Percentiles rank a stretch among this genome's conserved stretches.
Conservation (phyloP, 2,113 vertebrate genomes). For the Alosa alosa region DNA sequence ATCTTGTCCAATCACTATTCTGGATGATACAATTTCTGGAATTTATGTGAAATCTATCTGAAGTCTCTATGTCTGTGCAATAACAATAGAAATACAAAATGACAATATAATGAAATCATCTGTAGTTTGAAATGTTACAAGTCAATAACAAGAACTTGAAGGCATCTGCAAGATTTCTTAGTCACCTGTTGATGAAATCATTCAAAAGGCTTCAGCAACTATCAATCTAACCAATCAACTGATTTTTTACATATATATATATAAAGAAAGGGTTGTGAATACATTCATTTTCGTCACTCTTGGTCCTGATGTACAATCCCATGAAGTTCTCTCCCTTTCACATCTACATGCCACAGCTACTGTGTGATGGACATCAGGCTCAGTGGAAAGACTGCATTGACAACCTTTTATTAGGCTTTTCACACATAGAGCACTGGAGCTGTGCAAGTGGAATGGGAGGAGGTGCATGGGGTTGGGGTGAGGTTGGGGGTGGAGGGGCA, state of each 20-base stretch:
- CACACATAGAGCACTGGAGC: background rate
- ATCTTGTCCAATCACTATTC: background rate
- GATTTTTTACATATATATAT: too few species aligned
- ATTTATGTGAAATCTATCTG: background rate
- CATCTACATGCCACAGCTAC: too few species aligned
- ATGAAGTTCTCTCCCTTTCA: too few species aligned
- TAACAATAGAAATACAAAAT: background rate
- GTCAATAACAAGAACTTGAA: background rate
- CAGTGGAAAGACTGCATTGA: constrained; percentile 20
- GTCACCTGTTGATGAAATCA: background rate
- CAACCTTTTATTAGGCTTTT: constrained; percentile 29
- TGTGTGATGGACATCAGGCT: background rate
- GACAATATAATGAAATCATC: background rate
- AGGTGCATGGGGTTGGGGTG: too few species aligned
- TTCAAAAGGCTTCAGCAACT: background rate
- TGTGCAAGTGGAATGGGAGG: background rate
- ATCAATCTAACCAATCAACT: background rate
- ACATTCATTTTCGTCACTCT: too few species aligned
- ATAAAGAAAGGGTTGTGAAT: too few species aligned
- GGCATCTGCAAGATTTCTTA: background rate
- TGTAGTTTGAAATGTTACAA: background rate
- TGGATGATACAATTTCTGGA: background rate
- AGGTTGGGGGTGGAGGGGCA: too few species aligned
- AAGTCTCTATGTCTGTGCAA: background rate
- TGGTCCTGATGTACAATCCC: too few species aligned